Base-by-base conservation (phyloP, 2,113 vertebrate species). In the Noturus placidus region DNA sequence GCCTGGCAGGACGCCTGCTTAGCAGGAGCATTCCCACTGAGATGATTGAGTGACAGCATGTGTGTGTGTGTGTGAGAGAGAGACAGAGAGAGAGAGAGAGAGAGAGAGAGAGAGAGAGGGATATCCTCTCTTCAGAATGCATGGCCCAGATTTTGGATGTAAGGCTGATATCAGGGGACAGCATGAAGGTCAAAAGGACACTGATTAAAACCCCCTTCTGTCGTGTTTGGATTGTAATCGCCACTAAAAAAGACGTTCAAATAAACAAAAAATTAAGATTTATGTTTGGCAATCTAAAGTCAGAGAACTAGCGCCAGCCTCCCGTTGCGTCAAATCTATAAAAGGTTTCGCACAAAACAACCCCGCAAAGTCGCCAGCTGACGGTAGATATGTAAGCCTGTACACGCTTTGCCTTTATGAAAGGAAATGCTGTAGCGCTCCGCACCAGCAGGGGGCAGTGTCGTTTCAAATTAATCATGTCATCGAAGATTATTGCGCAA, bases 1-100 rank as follows among this genome's bases (percentile, higher is more conserved):
- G 89, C 27, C 83, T 90, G 93, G 89, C 79, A 59, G 82, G 83
- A 85, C n/a, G 76, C 52, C 77, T 79, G 77, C 77, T 79, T 79
- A 79, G 77, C 52, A 79, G 77, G 77, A 79, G 77, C 77, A 33
- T 79, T 33, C 77, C 52, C n/a, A 56, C 77, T 56, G 77, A 56
- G 52, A 79, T 72, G 50, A 84, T 38, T 85, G 81, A 79, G 67
- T 76, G 46, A 46, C 8, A 46, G 52, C 11, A 13, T 54, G 27
- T 57, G 30, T 84, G 81, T 77, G 57, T 78, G 10, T 78, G 82
- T 88, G 82, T 76, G 42, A 42, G 42, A 42, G 42, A 42, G 42
- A 46, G 42, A 46, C n/a, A n/a, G n/a, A 42, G 42, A 42, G 42
- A 42, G 42, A 42, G 42, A 46, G 42, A 46, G 42, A 46, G 42